Evolutionary conservation across 2,888 invertebrate genomes (phyloP), one percentile per base, ranked within the genome.

Genomic region (Galerucella calmariensis): DNA sequence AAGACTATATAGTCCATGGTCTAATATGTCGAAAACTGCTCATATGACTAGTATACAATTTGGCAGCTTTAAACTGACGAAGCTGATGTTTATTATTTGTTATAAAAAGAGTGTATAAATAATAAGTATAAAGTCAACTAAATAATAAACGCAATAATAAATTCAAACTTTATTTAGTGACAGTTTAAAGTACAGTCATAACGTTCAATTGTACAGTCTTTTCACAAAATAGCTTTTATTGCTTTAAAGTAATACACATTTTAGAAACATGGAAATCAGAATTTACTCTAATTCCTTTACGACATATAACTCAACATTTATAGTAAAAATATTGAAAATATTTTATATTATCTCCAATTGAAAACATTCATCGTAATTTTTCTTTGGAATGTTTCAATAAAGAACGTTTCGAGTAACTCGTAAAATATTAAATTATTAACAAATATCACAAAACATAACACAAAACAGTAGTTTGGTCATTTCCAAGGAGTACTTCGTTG

Each of bases 371-470:
- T 9, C 10, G 6, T 1, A 48, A 11, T 48, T 56, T 56, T 56
- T 56, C 56, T 56, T 56, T 56, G 56, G 56, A 56, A 56, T 56
- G 16, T 16, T 56, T 56, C 16, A 56, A 56, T 56, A 56, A 20
- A 65, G 71, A 71, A 71, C 65, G 24, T 65, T 65, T 35, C 48
- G 46, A 35, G 35, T 53, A 71, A 71, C n/a, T 44, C 14, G 53
- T 65, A 20, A 65, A 65, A 71, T 24, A 11, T 27, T 51, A 46
- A 27, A 61, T 61, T 61, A 61, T 61, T 46, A 72, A 72, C 72
- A 66, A 63, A 66, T 72, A 72, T 72, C 72, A 72, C 72, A 72
- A 63, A 69, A 63, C 35, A 72, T 65, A 58, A 66, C 20, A 58
- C 20, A 58, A 72, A 16, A 53, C 46, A 65, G 46, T 35, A 65